Base-by-base conservation (phyloP, 2,113 vertebrate genomes). In the Telmatochromis sp. region DNA sequence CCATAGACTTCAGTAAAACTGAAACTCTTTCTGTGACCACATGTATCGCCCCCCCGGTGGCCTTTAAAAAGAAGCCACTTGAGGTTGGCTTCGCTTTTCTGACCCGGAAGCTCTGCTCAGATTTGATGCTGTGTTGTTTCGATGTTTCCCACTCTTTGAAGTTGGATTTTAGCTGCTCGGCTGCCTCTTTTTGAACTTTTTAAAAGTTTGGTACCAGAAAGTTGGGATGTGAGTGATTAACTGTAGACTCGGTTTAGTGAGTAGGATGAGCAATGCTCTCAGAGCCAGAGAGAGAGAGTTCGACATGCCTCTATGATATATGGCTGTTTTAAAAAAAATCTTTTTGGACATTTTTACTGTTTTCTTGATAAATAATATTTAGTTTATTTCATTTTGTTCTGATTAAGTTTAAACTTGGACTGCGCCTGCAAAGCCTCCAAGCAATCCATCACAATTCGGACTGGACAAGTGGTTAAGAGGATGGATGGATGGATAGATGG, bases 291-390 rank as follows among this genome's bases (percentile, higher is more conserved):
- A 73, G 37, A 6, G 13, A 23, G 40, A 73, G 21, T 73, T 73
- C 0, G 5, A 73, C 68, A 26, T 73, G 40, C 13, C 14, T 26
- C 7, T 73, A 2, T 73, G 3, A 45, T 26, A 26, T 17, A 45
- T 15, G 40, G 40, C 13, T 73, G 7, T 10, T 73, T 73, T 8
- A 0, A 13, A 37, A 35, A 63, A 35, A 5, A n/a, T 12, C 0
- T 2, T 68, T 42, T 70, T 15, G 3, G 37, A 45, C 0, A 45
- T 26, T 73, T 73, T 73, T 45, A 26, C 65, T 45, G 1, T 73
- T 73, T 73, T 45, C 65, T 73, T 73, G 37, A 26, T 10, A 1
- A 45, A 17, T 23, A 73, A 14, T 21, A 21, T 40, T 26, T 45
- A 15, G 1, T 45, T 45, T 1, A 26, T 17, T 73, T 45, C 21